Conservation (phyloP, 1,140 invertebrate species). For the Drosophila pallidifrons region DNA sequence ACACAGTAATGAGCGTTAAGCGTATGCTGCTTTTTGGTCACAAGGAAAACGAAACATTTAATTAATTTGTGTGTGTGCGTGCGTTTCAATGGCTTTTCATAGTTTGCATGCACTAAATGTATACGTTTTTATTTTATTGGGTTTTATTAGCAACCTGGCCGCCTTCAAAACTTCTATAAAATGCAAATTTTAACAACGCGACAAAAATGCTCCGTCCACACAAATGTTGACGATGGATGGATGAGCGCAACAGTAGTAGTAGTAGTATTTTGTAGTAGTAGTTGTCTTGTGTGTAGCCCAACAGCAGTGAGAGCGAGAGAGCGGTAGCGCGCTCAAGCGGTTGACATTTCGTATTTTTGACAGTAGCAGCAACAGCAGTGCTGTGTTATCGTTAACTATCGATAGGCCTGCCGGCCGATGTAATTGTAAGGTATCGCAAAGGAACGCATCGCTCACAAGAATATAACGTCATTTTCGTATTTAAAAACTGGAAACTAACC, state of each 20-base stretch:
- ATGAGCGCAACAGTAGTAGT: constrained; percentile 76
- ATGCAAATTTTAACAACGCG: constrained; percentile 75
- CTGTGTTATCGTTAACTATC: constrained; percentile 41
- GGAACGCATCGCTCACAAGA: not conserved
- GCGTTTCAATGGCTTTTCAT: constrained; percentile 24
- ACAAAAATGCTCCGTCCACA: constrained; percentile 69
- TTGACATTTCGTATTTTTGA: constrained; percentile 54
- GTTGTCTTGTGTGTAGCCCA: not conserved
- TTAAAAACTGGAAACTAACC: constrained; percentile 86
- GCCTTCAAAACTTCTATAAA: constrained; percentile 57
- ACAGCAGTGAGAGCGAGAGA: constrained; percentile 60
- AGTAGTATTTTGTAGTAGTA: constrained; percentile 35
- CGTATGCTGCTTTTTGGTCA: constrained; percentile 64
- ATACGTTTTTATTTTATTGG: constrained; percentile 9
- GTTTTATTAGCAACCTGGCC: constrained; percentile 59
- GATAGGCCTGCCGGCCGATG: constrained; percentile 27
- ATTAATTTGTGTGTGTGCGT: constrained; percentile 37
- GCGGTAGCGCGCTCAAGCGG: constrained; percentile 47
- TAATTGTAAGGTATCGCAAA: not conserved
- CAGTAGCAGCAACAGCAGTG: constrained; percentile 18
- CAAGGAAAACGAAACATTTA: constrained; percentile 55
- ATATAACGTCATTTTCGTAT: constrained; percentile 17
- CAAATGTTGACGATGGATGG: constrained; percentile 62
- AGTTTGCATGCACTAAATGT: constrained; percentile 2
- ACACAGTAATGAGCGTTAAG: constrained; percentile 39